phyloP scores from a whole-genome alignment of 2,888 invertebrate genomes.

The Cerastoderma edule region DNA sequence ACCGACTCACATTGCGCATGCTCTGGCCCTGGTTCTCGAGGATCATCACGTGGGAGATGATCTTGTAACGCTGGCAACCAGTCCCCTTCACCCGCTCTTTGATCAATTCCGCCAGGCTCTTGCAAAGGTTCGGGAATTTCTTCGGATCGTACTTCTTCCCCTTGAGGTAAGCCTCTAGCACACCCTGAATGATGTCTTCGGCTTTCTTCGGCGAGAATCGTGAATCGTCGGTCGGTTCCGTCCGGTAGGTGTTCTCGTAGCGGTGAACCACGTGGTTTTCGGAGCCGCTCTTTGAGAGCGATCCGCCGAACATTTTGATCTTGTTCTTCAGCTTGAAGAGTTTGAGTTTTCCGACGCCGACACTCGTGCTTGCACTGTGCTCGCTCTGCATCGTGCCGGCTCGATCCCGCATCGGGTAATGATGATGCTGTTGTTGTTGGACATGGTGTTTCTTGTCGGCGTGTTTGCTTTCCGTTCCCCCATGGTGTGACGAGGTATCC shows the following conservation, averaged over 20 bases:
- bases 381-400: slow-evolving; percentile 52
- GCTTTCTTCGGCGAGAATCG: slow-evolving; percentile 65
- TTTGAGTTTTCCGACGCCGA: slow-evolving; percentile 51
- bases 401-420: slow-evolving; percentile 30
- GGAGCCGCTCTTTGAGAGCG: slow-evolving; percentile 62
- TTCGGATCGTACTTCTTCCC: slow-evolving; percentile 71
- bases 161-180: slow-evolving; percentile 69
- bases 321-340: slow-evolving; percentile 58
- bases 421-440: too few species aligned
- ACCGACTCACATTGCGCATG: slow-evolving; percentile 68
- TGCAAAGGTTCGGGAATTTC: slow-evolving; percentile 69
- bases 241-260: slow-evolving; percentile 72
- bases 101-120: slow-evolving; percentile 73
- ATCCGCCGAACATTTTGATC: slow-evolving; percentile 64
- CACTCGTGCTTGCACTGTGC: slow-evolving; percentile 45
- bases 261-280: slow-evolving; percentile 54
- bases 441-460: background rate
- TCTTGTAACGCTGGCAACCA: slow-evolving; percentile 70
- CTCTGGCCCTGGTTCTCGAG: slow-evolving; percentile 71
- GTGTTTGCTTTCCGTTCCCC: background rate
- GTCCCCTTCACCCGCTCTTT: slow-evolving; percentile 72
- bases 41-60: slow-evolving; percentile 71
- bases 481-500: background rate
- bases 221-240: slow-evolving; percentile 60
- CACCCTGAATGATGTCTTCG: slow-evolving; percentile 67